Base-by-base conservation (phyloP, 2,113 vertebrate species). In the Dasyurus viverrinus region DNA sequence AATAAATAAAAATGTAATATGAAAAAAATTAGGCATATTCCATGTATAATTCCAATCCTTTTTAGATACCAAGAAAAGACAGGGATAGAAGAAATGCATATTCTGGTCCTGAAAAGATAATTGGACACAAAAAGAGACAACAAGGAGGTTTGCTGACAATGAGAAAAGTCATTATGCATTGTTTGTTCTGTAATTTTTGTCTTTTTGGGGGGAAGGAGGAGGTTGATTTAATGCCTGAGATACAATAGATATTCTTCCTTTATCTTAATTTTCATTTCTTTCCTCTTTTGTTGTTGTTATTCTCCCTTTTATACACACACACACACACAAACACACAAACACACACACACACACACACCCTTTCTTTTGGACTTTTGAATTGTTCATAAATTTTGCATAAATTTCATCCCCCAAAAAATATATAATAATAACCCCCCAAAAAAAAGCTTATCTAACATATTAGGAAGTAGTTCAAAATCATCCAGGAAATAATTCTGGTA, bases 401-500 rank as follows among this genome's bases (percentile, higher is more conserved):
- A n/a, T n/a, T n/a, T n/a, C n/a, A n/a, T n/a, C n/a, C n/a, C n/a
- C n/a, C n/a, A n/a, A n/a, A n/a, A n/a, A n/a, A n/a, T n/a, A n/a
- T n/a, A 30, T 2, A 60, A 50, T 9, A 50, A 50, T 9, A 50
- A 50, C 6, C n/a, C n/a, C n/a, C n/a, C n/a, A 52, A 9, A 52
- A 52, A 60, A 60, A 60, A 60, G 5, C 47, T 92, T 92, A 2
- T 91, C 7, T 23, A 95, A 36, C 8, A 27, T 84, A 93, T 93
- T 53, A 19, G 91, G 53, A 7, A 92, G 42, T 95, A 93, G 92
- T 57, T 76, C 22, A 96, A 94, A 93, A 48, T 54, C 16, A 52
- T 57, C 24, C 57, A 94, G 8, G 2, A 90, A 23, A 91, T 26
- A 23, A 90, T 26, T 53, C 9, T 94, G 30, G 9, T 93, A 90